phyloP scores from a whole-genome alignment of 2,888 invertebrate genomes.

The Syritta pipiens region DNA sequence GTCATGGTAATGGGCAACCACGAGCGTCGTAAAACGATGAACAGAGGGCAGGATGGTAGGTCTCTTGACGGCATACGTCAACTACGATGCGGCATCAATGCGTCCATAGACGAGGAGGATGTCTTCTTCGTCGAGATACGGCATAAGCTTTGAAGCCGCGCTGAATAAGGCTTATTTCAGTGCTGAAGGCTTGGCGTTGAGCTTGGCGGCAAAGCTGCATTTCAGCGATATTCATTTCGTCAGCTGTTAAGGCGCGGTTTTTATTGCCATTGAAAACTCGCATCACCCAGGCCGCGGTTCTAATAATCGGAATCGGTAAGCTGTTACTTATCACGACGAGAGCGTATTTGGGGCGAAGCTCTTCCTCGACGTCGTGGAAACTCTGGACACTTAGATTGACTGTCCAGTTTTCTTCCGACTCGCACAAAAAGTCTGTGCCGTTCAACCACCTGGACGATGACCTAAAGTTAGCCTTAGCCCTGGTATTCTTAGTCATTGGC shows the following conservation, averaged over 20 bases:
- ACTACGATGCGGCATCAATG: constrained; percentile 39
- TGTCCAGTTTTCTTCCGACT: neutral
- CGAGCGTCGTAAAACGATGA: constrained; percentile 8
- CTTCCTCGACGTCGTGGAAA: constrained; percentile 5
- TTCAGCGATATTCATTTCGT: constrained; percentile 29
- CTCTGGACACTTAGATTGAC: neutral
- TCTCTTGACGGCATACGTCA: constrained; percentile 32
- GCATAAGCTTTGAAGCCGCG: constrained; percentile 3
- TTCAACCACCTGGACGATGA: constrained; percentile 2
- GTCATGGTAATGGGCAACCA: neutral
- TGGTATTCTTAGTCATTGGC: too few relatives aligned
- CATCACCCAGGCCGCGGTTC: constrained; percentile 16
- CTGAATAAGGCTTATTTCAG: constrained; percentile 6
- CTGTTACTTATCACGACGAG: constrained; percentile 8
- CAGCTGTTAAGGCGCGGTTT: neutral
- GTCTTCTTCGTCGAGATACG: constrained; percentile 22
- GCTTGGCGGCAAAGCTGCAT: constrained; percentile 7
- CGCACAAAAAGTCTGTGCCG: neutral
- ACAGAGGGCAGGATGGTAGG: constrained; percentile 26
- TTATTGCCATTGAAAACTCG: constrained; percentile 14
- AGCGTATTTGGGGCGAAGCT: constrained; percentile 2
- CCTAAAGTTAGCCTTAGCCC: too few relatives aligned
- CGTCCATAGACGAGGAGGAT: constrained; percentile 14
- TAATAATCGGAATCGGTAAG: neutral
- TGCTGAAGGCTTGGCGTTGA: constrained; percentile 1